These are phyloP conservation scores for Zaprionus ghesquierei DNA, from an alignment of 1,140 invertebrate species.

Conservation along the genomic window DNA sequence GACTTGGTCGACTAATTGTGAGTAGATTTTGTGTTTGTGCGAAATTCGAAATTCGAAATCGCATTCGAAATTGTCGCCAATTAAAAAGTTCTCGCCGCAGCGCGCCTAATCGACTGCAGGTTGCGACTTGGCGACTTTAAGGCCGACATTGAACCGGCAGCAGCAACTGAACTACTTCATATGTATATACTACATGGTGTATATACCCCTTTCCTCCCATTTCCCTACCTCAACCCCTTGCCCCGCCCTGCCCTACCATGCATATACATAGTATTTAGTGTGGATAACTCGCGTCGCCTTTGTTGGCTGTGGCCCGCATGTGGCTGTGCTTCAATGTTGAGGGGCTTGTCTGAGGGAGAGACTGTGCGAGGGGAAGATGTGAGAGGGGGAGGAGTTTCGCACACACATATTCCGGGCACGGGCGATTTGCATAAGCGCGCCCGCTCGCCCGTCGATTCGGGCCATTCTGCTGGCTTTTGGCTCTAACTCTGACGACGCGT, in stretches of 20 bases:
- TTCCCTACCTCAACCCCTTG: neutral
- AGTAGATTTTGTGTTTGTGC: constrained; percentile 43
- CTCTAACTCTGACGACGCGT: neutral
- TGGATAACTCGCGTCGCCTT: neutral
- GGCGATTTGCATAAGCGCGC: constrained; percentile 62
- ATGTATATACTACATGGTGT: neutral
- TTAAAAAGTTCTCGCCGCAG: constrained; percentile 27
- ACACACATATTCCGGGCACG: constrained; percentile 20
- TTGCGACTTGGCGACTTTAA: neutral
- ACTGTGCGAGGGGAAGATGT: neutral
- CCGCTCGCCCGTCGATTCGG: constrained; percentile 12
- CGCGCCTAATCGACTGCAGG: constrained; percentile 8
- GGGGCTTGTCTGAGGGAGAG: neutral
- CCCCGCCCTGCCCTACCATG: too few relatives aligned
- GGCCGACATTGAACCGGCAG: constrained; percentile 14
- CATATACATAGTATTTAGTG: neutral
- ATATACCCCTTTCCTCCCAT: neutral
- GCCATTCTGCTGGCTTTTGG: constrained; percentile 32
- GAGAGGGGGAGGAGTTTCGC: neutral
- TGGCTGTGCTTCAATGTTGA: neutral
- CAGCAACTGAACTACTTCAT: too few relatives aligned
- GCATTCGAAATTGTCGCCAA: constrained; percentile 61
- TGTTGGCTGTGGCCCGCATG: neutral
- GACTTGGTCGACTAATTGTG: constrained; percentile 14
- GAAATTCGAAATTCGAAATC: constrained; percentile 50